A percentile compares a stretch with the other conserved stretches of the same genome.
phyloP scores from a whole-genome alignment of 2,888 invertebrate species.

The Phytoseiulus persimilis region DNA sequence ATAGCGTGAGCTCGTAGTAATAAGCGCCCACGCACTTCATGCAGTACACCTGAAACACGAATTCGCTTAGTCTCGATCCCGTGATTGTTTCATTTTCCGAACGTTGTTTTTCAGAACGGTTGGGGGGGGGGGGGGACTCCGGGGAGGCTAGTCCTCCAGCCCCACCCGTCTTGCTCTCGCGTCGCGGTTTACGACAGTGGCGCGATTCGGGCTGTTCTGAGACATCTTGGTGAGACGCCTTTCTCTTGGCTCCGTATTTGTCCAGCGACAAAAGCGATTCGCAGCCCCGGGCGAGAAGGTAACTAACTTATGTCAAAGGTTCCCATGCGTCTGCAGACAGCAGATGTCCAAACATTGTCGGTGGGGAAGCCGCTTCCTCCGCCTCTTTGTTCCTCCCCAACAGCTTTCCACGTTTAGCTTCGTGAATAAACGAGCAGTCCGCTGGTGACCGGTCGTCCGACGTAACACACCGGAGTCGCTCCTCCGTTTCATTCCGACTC shows the following conservation, averaged over 20 bases:
- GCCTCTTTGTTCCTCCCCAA: background rate
- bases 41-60: slow-evolving; percentile 18
- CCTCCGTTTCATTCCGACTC: too few species aligned
- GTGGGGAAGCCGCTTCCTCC: background rate
- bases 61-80: background rate
- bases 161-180: background rate
- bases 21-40: slow-evolving; percentile 34
- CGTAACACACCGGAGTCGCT: background rate
- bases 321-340: background rate
- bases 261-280: background rate
- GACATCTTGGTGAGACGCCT: background rate
- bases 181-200: background rate
- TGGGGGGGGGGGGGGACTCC: too few species aligned
- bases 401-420: background rate
- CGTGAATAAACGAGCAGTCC: background rate
- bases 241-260: background rate
- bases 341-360: background rate
- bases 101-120: background rate
- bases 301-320: background rate
- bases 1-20: slow-evolving; percentile 34
- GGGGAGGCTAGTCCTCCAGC: background rate
- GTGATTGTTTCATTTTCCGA: background rate
- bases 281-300: background rate
- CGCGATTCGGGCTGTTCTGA: background rate
- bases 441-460: background rate